Conservation (phyloP, 2,888 invertebrate genomes). For the Hyppa rectilinea region DNA sequence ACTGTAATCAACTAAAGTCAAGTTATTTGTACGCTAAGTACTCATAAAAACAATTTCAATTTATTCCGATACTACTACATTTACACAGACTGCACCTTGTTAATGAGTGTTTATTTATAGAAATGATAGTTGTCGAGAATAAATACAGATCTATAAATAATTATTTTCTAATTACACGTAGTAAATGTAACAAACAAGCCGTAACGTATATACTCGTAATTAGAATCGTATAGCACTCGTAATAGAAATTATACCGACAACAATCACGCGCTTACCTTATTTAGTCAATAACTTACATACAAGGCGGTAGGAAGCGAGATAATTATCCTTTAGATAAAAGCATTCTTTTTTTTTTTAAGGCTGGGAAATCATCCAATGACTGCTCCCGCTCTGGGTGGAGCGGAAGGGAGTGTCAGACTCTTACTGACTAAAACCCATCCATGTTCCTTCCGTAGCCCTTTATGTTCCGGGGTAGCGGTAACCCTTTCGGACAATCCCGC, state of each 20-base stretch:
- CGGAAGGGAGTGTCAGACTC: too few relatives aligned
- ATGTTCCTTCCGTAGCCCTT: too few relatives aligned
- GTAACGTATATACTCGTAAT: constrained; percentile 40
- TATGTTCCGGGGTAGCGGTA: too few relatives aligned
- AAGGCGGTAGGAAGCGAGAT: constrained; percentile 45
- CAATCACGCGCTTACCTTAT: constrained; percentile 38
- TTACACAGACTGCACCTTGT: constrained; percentile 8
- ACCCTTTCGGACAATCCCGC: too few relatives aligned
- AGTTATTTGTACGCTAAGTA: neutral
- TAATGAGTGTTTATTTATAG: constrained; percentile 29
- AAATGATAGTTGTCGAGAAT: constrained; percentile 34
- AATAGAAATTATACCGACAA: constrained; percentile 17
- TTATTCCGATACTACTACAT: constrained; percentile 4
- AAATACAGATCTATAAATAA: constrained; percentile 20
- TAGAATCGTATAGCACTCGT: constrained; percentile 9
- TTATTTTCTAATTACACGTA: constrained; percentile 37
- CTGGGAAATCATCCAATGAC: too few relatives aligned
- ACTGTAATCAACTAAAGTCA: neutral
- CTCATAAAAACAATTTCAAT: constrained; percentile 2
- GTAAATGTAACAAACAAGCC: constrained; percentile 16
- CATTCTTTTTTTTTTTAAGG: too few relatives aligned
- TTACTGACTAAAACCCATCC: too few relatives aligned
- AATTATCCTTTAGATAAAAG: constrained; percentile 13
- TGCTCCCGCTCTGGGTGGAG: too few relatives aligned
- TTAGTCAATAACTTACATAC: constrained; percentile 19